A percentile compares a stretch with the other conserved stretches of the same genome.
Conservation (phyloP, 2,888 invertebrate species). For the Lottia gigantea region DNA sequence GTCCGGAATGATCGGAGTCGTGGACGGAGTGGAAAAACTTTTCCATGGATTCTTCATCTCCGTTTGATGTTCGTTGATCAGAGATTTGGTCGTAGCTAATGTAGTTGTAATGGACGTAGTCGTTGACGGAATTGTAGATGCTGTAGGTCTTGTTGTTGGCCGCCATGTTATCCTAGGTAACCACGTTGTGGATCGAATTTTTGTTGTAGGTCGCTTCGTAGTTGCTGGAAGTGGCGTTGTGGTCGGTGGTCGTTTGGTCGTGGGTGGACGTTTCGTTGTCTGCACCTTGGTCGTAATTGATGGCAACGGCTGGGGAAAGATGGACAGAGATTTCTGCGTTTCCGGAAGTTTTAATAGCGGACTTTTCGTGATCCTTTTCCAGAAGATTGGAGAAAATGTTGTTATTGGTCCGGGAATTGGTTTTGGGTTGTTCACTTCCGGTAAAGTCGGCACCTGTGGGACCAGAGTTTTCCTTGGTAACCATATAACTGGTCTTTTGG, state of each 20-base stretch:
- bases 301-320: no score
- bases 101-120: constrained; percentile 17
- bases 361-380: no score
- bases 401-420: no score
- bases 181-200: not conserved
- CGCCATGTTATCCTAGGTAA: constrained; percentile 16
- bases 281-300: not conserved
- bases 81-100: not conserved
- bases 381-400: no score
- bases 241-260: constrained; percentile 5
- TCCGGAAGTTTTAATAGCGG: no score
- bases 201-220: constrained; percentile 14
- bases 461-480: not conserved
- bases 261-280: not conserved
- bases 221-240: constrained; percentile 1
- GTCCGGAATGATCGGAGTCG: constrained; percentile 3
- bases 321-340: no score
- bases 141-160: constrained; percentile 12
- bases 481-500: constrained; percentile 1
- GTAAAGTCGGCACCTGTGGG: no score
- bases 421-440: no score
- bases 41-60: constrained; percentile 3
- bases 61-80: not conserved
- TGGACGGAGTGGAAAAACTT: constrained; percentile 10
- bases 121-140: constrained; percentile 13